Evolutionary conservation across 2,797 vertebrate species (phyloP).

Genomic region (Aulostomus chinensis): DNA sequence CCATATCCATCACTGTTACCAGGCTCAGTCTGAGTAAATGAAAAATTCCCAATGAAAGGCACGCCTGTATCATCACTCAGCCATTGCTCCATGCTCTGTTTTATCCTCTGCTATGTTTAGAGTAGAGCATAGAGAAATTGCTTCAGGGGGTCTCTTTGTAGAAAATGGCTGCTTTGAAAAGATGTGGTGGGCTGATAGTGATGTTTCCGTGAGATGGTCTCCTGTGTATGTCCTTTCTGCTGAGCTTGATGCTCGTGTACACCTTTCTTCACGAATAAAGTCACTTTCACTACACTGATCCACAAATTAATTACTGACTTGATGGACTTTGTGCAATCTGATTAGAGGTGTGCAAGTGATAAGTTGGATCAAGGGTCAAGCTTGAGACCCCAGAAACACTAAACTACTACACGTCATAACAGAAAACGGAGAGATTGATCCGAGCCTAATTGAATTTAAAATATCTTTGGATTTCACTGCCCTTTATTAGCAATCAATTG

Average conservation of each 20-base stretch:
- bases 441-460: conserved; percentile 52
- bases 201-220: conserved; percentile 47
- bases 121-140: conserved; percentile 63
- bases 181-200: conserved; percentile 60
- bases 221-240: conserved; percentile 25
- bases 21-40: conserved; percentile 54
- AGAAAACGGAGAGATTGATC: conserved; percentile 54
- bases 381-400: conserved; percentile 20
- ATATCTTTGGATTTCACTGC: conserved; percentile 30
- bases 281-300: conserved; percentile 37
- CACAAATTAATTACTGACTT: conserved; percentile 58
- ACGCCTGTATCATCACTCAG: conserved; percentile 63
- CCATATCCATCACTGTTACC: conserved; percentile 58
- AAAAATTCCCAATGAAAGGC: conserved; percentile 72
- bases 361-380: conserved; percentile 27
- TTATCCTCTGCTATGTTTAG: conserved; percentile 72
- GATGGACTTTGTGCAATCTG: conserved; percentile 56
- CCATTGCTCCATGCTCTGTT: conserved; percentile 59
- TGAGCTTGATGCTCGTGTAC: conserved; percentile 23
- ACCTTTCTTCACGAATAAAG: conserved; percentile 36
- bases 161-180: conserved; percentile 71
- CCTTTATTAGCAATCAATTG: conserved; percentile 50
- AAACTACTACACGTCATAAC: conserved; percentile 47
- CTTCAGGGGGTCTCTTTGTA: conserved; percentile 68
- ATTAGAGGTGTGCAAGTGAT: conserved; percentile 39